Conservation (phyloP, 2,113 vertebrate species). For the Oreochromis spilurus region DNA sequence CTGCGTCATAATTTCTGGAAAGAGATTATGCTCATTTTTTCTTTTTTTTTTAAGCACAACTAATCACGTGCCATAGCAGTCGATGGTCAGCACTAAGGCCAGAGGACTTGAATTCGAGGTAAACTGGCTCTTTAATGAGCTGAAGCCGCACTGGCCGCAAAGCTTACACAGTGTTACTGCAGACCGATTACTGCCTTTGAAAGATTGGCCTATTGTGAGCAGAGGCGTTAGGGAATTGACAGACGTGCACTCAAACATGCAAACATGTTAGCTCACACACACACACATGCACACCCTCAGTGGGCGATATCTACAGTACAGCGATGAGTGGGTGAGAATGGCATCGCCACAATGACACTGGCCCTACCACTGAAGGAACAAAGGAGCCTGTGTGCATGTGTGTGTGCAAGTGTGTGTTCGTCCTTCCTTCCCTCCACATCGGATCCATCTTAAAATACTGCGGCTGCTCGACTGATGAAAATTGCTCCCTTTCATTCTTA, state of each 20-base stretch:
- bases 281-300: not conserved
- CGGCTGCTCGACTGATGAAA: conserved; percentile 54
- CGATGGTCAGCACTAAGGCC: not conserved
- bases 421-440: conserved; percentile 43
- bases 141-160: not conserved
- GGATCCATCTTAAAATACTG: conserved; percentile 61
- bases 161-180: not conserved
- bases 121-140: not conserved
- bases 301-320: conserved; percentile 20
- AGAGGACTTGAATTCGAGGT: not conserved
- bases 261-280: not conserved
- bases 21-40: not conserved
- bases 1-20: not conserved
- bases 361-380: conserved; percentile 29
- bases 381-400: conserved; percentile 41
- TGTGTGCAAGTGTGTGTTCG: conserved; percentile 12
- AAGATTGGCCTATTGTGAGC: not conserved
- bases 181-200: conserved; percentile 20
- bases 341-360: conserved; percentile 39
- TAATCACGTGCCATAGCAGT: not conserved
- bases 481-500: conserved; percentile 56
- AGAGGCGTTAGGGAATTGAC: conserved; percentile 8
- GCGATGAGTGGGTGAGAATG: conserved; percentile 51
- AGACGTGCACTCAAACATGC: not conserved
- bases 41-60: not conserved